Base-by-base conservation (phyloP, 2,888 invertebrate species). In the Amblyjoppa fuscipennis region DNA sequence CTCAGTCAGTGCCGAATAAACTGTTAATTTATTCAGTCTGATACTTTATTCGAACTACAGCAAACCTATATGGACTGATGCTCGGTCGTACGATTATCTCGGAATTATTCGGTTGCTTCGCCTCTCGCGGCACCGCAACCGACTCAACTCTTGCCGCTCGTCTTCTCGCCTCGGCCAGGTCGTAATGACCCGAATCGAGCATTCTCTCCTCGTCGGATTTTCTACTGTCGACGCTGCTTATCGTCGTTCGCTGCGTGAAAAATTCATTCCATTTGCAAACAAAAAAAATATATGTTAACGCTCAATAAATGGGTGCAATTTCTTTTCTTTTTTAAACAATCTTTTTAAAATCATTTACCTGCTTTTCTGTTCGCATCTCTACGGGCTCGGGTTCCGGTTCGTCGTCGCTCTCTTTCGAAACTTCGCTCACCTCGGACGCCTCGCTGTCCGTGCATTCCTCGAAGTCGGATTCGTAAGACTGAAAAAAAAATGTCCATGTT, bases 381-480 rank as follows among this genome's bases (percentile, higher is more conserved):
- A 93, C 91, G 2, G 93, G 92, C 71, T 92, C 91, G 25, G 90
- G 25, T 38, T 90, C 88, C 0, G 86, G 80, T 76, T 77, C 89
- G 34, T 83, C 89, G 9, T 83, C 76, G 71, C 79, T 89, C 51
- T 77, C 86, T 3, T 78, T 90, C 13, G 91, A 89, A 70, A 89
- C 89, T 81, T 94, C 93, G 56, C 91, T 92, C 20, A 93, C 90
- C 76, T 90, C 86, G 2, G 93, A 91, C 61, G 82, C 86, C 61
- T 91, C 92, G 73, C 91, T 92, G 5, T 93, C 92, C 2, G 91
- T 92, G 66, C 92, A 93, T 69, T 95, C 94, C 90, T 95, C 95
- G 91, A 95, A 95, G 91, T 95, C 95, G 0, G 95, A 95, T 88
- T 95, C 95, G 85, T 95, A 95, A 88, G 95, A 95, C 95, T 95